These are phyloP conservation scores for Nestor notabilis DNA, from an alignment of 2,113 vertebrate genomes.

Conservation along the genomic window DNA sequence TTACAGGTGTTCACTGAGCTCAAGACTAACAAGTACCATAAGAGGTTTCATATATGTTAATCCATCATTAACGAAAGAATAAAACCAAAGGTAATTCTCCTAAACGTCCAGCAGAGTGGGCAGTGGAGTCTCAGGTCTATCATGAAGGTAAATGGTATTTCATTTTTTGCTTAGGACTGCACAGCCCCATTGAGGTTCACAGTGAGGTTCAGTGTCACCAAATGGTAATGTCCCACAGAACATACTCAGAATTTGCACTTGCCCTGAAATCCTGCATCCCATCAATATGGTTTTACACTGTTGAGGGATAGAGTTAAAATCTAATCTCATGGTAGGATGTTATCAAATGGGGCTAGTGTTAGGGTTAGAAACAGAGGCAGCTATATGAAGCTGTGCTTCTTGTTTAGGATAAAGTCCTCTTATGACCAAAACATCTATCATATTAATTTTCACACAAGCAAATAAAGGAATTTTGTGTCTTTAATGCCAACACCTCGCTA, in stretches of 20 bases:
- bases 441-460: not conserved
- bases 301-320: not conserved
- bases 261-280: not conserved
- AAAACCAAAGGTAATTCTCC: not conserved
- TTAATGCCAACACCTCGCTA: not conserved
- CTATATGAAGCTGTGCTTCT: not conserved
- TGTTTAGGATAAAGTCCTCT: not conserved
- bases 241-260: accelerated
- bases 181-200: accelerated
- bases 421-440: not conserved
- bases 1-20: not conserved
- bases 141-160: not conserved
- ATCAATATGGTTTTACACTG: accelerated
- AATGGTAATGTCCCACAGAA: accelerated
- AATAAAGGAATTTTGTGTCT: not conserved
- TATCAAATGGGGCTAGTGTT: not conserved
- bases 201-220: not conserved
- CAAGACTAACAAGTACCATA: not conserved
- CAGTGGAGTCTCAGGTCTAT: not conserved
- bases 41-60: not conserved
- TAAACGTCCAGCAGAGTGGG: not conserved
- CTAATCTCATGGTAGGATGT: not conserved
- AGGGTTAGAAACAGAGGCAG: not conserved
- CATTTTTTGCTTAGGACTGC: not conserved
- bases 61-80: not conserved